Base-by-base conservation (phyloP, 2,113 vertebrate species). In the Mustelus asterias region DNA sequence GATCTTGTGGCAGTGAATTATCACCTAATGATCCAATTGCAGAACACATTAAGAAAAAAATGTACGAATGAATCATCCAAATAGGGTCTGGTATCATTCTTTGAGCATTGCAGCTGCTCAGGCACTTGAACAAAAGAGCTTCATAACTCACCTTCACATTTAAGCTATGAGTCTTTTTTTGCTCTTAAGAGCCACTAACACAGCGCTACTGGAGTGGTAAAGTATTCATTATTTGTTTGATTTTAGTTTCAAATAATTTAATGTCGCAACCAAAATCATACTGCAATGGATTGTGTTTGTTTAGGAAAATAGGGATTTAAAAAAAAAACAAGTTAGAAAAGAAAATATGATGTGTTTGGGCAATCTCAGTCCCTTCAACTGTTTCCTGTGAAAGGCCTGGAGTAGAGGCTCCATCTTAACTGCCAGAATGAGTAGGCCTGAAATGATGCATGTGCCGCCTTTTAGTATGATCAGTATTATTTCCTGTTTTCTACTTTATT, bases 21-120 rank as follows among this genome's bases (percentile, higher is more conserved):
- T 95, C 37, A 95, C 22, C 67, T 95, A 94, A 94, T 94, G 37
- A 70, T 76, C 94, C 69, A 72, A 2, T 54, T 95, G 94, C 44
- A 72, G 44, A 72, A 72, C 44, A 48, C 67, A 72, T 95, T 72
- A 95, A 70, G 48, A 44, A 93, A 72, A 69, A 65, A 41, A 48
- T 95, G 41, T 20, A 72, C 1, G 11, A 72, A 48, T 54, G 44
- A 95, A 54, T 95, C 67, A 72, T 95, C 37, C 18, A 48, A 95
- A 29, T 72, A 33, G 44, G 11, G 26, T 95, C 11, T 54, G 11
- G 22, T 72, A 11, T 44, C 5, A 26, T 48, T 95, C 11, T 48
- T 1, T 11, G 48, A 95, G 24, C 24, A 48, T 16, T 72, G 20
- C 44, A n/a, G 10, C 44, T 70, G 26, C 41, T 70, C 41, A 94